Evolutionary conservation across 2,113 vertebrate species (phyloP).

Genomic region (Chaenogobius annularis): DNA sequence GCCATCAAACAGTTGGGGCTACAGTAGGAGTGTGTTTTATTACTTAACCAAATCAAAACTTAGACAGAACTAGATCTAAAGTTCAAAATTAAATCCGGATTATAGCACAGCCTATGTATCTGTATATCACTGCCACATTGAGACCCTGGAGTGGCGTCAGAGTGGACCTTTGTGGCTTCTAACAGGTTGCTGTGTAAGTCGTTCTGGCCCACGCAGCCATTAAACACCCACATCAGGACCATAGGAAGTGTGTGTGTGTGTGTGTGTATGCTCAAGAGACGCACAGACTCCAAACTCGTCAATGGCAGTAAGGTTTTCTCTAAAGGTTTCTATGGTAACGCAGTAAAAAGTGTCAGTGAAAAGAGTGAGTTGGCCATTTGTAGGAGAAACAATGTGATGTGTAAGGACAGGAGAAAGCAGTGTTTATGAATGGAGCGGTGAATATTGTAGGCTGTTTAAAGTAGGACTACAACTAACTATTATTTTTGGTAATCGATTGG

Average conservation of each 20-base stretch:
- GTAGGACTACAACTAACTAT: too few relatives aligned
- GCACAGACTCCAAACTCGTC: conserved; percentile 42
- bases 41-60: background rate
- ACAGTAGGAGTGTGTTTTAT: background rate
- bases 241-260: conserved; percentile 21
- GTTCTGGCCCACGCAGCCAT: conserved; percentile 41
- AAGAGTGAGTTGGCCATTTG: conserved; percentile 34
- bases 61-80: background rate
- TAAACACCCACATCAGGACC: conserved; percentile 26
- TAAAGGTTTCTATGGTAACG: conserved; percentile 72
- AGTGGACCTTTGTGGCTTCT: too few relatives aligned
- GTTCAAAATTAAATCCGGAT: background rate
- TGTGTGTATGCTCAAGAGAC: conserved; percentile 26
- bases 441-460: background rate
- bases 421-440: conserved; percentile 1
- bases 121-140: background rate
- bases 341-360: conserved; percentile 38
- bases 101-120: background rate
- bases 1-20: too few relatives aligned
- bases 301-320: conserved; percentile 59
- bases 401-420: conserved; percentile 15
- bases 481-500: too few relatives aligned
- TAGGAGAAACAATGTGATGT: conserved; percentile 23
- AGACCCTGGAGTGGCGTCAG: background rate
- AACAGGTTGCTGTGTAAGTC: background rate